Conservation (phyloP, 2,113 vertebrate species). For the Pituophis catenifer region DNA sequence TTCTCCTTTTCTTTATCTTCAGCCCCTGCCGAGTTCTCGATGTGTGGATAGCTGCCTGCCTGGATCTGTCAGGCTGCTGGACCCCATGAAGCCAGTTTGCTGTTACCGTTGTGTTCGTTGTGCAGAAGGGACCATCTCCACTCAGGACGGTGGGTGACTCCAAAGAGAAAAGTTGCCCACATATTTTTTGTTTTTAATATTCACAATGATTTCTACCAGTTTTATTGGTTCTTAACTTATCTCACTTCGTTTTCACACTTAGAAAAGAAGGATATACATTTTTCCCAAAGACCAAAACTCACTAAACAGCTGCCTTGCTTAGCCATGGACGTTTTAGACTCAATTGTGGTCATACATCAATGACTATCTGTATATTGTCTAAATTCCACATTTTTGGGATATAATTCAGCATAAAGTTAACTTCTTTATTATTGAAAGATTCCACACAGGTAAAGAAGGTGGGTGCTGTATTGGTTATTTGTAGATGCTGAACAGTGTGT, state of each 20-base stretch:
- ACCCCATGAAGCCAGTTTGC: neutral
- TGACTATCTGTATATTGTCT: too few species aligned
- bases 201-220: neutral
- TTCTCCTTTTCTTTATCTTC: neutral
- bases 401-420: neutral
- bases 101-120: neutral
- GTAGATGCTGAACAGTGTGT: too few species aligned
- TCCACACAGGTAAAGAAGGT: neutral
- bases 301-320: too few species aligned
- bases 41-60: neutral
- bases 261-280: neutral
- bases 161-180: too few species aligned
- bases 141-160: neutral
- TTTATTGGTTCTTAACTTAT: neutral
- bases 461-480: too few species aligned
- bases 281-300: too few species aligned
- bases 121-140: neutral
- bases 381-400: too few species aligned
- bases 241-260: neutral
- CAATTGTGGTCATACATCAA: too few species aligned
- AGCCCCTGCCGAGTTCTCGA: neutral
- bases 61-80: neutral
- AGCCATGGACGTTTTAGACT: too few species aligned
- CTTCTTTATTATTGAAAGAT: neutral
- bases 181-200: neutral